Base-by-base conservation (phyloP, 2,888 invertebrate species). In the Drosophila setosimentum region DNA sequence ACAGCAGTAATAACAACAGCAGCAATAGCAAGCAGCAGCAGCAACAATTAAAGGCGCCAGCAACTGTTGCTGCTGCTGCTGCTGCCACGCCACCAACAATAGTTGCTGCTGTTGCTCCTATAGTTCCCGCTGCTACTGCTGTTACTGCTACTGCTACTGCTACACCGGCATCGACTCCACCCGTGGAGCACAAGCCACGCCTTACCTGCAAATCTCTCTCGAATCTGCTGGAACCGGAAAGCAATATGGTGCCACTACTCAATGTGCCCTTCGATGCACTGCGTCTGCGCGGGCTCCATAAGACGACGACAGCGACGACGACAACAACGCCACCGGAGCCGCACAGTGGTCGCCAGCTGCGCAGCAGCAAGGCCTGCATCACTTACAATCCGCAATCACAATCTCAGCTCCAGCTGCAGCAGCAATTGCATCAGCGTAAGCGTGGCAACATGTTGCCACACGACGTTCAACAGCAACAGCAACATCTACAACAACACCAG, bases 121-220 rank as follows among this genome's bases (percentile, higher is more conserved):
- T 74, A 6, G 10, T 48, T 24, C 1, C 58, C 27, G 5, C 57
- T 11, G 30, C 33, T 57, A 24, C 42, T 27, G 2, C 24, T 7
- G 10, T n/a, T 50, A 21, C 68, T 24, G 18, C 66, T 49, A 30
- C 62, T 35, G 45, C 72, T 61, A 59, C 79, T 10, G 37, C 65
- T 18, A n/a, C 59, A 18, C 40, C 67, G 29, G 51, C 83, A 16
- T 40, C 82, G 5, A 49, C 78, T 2, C 76, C 72, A 93, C 93
- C 91, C 0, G 61, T 68, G 18, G 87, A 87, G 76, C 87, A 94
- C 76, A 94, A 95, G 71, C 95, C 95, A 48, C 93, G 95, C 80
- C 94, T 95, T 68, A 95, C 94, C 90, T 95, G 95, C 72, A 95
- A 95, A 91, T 95, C 95, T 30, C 93, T 95, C 77, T 94, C 95